Evolutionary conservation across 2,113 vertebrate genomes (phyloP).

Genomic region (Cebus imitator): DNA sequence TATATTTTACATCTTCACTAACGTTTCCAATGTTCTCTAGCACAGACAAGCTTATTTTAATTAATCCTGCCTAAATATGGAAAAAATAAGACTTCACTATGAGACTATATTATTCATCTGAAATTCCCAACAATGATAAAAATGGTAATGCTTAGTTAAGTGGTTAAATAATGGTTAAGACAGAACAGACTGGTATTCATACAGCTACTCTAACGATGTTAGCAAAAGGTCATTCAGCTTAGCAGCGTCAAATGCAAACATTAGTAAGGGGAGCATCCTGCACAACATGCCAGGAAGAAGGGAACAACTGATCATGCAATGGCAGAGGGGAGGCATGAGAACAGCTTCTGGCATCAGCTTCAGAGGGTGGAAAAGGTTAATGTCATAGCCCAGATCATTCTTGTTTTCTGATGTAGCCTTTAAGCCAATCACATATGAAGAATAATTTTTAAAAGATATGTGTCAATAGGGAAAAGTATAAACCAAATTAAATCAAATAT

Average conservation of each 20-base stretch:
- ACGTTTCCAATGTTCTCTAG: constrained; percentile 56
- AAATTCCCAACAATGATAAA: constrained; percentile 30
- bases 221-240: constrained; percentile 63
- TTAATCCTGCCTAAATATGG: not conserved
- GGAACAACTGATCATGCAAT: constrained; percentile 35
- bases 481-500: constrained; percentile 71
- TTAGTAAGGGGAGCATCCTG: constrained; percentile 75
- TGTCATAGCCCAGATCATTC: constrained; percentile 83
- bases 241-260: constrained; percentile 58
- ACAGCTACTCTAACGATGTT: constrained; percentile 53
- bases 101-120: constrained; percentile 54
- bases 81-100: constrained; percentile 23
- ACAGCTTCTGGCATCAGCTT: constrained; percentile 99
- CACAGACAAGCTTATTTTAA: constrained; percentile 9
- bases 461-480: constrained; percentile 65
- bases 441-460: constrained; percentile 62
- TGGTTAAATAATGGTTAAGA: constrained; percentile 34
- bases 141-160: not conserved
- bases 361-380: constrained; percentile 92
- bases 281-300: constrained; percentile 72
- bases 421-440: constrained; percentile 80
- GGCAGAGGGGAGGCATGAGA: constrained; percentile 78
- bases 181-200: constrained; percentile 49
- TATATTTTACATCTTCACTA: constrained; percentile 27
- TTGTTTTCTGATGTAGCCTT: constrained; percentile 66